Conservation (phyloP, 2,113 vertebrate species). For the Origma solitaria region DNA sequence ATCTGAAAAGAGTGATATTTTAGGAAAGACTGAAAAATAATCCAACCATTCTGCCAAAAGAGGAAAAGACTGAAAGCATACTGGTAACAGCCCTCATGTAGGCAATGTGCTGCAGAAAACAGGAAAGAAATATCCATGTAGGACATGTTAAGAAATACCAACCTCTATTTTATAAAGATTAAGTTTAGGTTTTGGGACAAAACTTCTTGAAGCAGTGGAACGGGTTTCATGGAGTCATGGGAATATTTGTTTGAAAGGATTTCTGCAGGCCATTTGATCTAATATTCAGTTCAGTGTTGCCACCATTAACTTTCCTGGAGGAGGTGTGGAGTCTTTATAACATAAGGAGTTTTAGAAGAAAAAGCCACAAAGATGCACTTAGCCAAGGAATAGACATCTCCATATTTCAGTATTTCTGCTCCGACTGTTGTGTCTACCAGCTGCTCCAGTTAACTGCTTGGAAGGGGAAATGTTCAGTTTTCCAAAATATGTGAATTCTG, state of each 20-base stretch:
- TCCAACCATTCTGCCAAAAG: background rate
- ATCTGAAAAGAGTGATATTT: background rate
- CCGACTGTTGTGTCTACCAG: background rate
- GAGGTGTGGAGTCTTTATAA: background rate
- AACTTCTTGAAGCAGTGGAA: background rate
- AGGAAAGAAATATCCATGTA: background rate
- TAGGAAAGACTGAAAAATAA: background rate
- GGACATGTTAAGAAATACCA: background rate
- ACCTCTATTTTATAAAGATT: background rate
- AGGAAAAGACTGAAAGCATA: background rate
- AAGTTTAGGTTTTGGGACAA: background rate
- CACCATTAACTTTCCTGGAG: background rate
- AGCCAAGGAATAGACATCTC: background rate
- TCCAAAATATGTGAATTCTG: background rate
- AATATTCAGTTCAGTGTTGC: background rate
- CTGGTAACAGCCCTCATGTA: background rate
- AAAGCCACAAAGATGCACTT: background rate
- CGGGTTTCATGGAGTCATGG: background rate
- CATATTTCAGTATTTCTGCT: background rate
- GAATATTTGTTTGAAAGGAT: background rate
- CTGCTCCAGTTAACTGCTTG: background rate
- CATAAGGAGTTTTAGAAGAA: background rate
- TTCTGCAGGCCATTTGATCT: background rate
- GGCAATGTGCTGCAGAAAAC: background rate
- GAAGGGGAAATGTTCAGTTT: background rate